These are phyloP conservation scores for Sericinus montela DNA, from an alignment of 2,888 invertebrate genomes.

Conservation along the genomic window DNA sequence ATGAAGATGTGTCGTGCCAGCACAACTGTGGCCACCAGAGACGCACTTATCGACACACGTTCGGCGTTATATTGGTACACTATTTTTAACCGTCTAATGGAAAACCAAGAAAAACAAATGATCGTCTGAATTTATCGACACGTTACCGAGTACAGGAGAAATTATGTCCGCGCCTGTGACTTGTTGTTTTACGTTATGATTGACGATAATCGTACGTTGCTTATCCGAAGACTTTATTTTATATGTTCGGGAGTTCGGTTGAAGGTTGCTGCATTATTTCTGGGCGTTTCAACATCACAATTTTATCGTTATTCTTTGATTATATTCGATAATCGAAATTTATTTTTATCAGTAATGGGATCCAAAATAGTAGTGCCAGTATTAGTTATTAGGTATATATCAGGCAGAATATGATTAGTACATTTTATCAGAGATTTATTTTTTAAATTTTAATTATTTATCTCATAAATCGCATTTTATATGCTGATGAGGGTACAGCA, in stretches of 20 bases:
- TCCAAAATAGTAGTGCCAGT: no score
- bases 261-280: conserved; percentile 12
- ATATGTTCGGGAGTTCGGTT: conserved; percentile 13
- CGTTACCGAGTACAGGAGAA: conserved; percentile 25
- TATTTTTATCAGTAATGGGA: no score
- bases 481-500: no score
- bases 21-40: conserved; percentile 4
- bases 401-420: no score
- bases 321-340: no score
- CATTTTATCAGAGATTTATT: no score
- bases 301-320: neutral
- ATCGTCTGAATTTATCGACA: conserved; percentile 42
- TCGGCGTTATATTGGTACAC: conserved; percentile 24
- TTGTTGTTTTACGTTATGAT: conserved; percentile 29
- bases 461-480: no score
- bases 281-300: neutral
- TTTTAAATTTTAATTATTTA: no score
- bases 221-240: conserved; percentile 10
- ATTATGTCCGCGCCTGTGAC: conserved; percentile 26
- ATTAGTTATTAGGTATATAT: no score
- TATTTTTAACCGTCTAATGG: conserved; percentile 23
- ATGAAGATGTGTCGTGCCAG: conserved; percentile 11
- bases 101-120: conserved; percentile 51
- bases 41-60: conserved; percentile 23
- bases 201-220: conserved; percentile 24